These are phyloP conservation scores for Meriones psammophilus DNA, from an alignment of 2,797 vertebrate genomes.

Conservation along the genomic window DNA sequence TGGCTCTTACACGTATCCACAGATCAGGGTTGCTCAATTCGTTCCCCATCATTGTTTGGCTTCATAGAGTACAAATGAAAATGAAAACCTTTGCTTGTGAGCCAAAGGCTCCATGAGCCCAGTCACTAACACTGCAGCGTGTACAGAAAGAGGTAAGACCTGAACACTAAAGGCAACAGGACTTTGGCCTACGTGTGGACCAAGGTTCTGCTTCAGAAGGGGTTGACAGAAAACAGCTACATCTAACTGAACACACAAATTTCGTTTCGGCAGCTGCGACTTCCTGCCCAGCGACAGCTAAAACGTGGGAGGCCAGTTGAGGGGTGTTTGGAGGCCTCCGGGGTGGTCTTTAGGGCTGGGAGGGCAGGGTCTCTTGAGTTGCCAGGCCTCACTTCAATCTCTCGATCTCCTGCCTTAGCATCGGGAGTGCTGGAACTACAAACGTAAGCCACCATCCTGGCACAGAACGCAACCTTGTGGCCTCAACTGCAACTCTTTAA, in stretches of 20 bases:
- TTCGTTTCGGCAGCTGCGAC: conserved; percentile 28
- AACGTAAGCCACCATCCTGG: neutral
- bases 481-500: conserved; percentile 49
- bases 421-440: neutral
- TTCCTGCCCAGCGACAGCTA: neutral
- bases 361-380: neutral
- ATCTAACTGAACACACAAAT: conserved; percentile 43
- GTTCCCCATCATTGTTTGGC: neutral
- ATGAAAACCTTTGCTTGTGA: neutral
- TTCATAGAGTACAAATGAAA: conserved; percentile 23
- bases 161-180: conserved; percentile 31
- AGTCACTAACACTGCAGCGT: neutral
- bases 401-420: neutral
- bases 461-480: conserved; percentile 24
- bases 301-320: neutral
- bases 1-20: neutral
- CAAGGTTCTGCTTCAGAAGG: conserved; percentile 58
- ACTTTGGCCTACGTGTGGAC: neutral
- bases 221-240: conserved; percentile 33
- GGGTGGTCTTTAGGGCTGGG: too few relatives aligned
- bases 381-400: neutral
- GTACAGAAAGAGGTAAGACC: conserved; percentile 15
- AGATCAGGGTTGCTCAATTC: conserved; percentile 15
- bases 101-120: neutral
- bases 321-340: neutral